Conservation (phyloP, 2,888 invertebrate species). For the Rapana venosa region DNA sequence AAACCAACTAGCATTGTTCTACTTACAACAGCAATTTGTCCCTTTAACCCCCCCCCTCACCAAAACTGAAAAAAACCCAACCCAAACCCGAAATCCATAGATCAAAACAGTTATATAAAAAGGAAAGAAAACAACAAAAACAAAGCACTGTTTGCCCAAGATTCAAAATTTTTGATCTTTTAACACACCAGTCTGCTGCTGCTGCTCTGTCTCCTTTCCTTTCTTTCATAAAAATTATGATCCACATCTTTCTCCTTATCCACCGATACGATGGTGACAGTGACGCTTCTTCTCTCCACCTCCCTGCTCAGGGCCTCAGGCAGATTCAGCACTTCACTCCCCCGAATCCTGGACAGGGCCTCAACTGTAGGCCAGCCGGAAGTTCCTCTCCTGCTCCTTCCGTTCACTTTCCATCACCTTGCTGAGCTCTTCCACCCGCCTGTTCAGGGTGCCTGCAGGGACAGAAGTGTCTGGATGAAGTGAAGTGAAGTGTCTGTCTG, state of each 20-base stretch:
- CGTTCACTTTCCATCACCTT: constrained; percentile 85
- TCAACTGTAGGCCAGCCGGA: constrained; percentile 67
- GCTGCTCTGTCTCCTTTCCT: no score
- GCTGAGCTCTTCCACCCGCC: constrained; percentile 89
- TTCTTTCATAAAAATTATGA: not conserved
- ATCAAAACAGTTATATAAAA: not conserved
- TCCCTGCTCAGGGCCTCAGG: not conserved
- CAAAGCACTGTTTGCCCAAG: not conserved
- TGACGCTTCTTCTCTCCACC: not conserved
- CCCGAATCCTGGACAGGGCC: not conserved
- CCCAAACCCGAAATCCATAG: no score
- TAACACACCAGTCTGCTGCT: not conserved
- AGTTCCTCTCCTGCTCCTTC: constrained; percentile 84
- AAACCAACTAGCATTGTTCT: no score
- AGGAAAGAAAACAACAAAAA: not conserved
- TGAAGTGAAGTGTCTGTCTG: no score
- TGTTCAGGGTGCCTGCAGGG: constrained; percentile 83
- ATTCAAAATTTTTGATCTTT: not conserved
- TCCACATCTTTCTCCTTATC: not conserved
- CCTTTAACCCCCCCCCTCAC: no score
- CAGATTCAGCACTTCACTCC: not conserved
- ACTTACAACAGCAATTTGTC: no score
- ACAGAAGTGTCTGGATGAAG: not conserved
- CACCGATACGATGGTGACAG: not conserved
- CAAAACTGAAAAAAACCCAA: no score